Percentiles rank a stretch among this genome's conserved stretches.
Conservation (phyloP, 35 echinoderm and acorn worm species). For the Heliocidaris tuberculata region DNA sequence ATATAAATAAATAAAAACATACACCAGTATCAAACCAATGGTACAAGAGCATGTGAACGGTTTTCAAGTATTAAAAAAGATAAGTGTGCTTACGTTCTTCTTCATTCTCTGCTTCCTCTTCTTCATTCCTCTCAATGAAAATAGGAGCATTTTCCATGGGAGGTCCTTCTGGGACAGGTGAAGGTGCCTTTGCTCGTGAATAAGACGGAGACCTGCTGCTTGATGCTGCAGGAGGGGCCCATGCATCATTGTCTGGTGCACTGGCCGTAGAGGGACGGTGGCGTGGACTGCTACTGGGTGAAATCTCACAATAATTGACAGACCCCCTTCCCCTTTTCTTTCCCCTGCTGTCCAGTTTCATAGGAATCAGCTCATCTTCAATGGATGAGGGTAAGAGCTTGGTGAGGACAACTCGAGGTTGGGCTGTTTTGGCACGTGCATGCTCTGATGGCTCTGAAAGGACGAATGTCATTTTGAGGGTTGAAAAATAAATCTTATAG, state of each 20-base stretch:
- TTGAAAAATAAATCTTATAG: background rate
- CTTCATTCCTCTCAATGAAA: conserved; percentile 62
- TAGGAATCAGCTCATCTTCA: conserved; percentile 36
- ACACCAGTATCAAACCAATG: too few species aligned
- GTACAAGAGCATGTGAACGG: background rate
- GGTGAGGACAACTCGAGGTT: conserved; percentile 54
- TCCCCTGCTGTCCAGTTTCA: conserved; percentile 40
- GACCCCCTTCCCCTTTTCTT: conserved; percentile 43
- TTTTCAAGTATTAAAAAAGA: background rate
- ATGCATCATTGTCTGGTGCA: conserved; percentile 40
- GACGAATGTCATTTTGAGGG: background rate
- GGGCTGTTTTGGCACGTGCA: conserved; percentile 39
- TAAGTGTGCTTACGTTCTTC: background rate
- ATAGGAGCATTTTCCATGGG: conserved; percentile 45
- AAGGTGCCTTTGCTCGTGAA: conserved; percentile 1
- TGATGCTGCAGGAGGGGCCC: conserved; percentile 41
- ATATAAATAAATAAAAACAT: too few species aligned
- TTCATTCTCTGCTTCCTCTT: conserved; percentile 34
- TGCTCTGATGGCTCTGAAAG: conserved; percentile 27
- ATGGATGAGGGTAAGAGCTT: conserved; percentile 31
- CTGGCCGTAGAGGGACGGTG: background rate
- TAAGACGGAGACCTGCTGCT: conserved; percentile 13
- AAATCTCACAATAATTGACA: conserved; percentile 34
- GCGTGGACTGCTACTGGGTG: conserved; percentile 3
- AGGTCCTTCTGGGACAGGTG: conserved; percentile 38